These are phyloP conservation scores for Polypedilum vanderplanki DNA, from an alignment of 1,140 invertebrate species.

Conservation along the genomic window DNA sequence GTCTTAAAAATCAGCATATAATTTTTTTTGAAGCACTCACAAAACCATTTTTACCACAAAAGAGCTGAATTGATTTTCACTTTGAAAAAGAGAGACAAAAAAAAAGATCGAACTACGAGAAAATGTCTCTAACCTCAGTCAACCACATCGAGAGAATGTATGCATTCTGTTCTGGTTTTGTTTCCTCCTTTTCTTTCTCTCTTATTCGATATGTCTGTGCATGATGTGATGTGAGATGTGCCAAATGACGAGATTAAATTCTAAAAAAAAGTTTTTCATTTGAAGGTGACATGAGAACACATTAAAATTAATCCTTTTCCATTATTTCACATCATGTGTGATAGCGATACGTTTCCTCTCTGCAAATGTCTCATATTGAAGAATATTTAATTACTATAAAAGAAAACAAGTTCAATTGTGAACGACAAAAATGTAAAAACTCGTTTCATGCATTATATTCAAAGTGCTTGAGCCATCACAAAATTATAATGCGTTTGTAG, in stretches of 20 bases:
- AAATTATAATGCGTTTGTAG: constrained; percentile 5
- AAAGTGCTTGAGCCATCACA: constrained; percentile 14
- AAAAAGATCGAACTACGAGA: background rate
- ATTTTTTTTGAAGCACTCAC: no score
- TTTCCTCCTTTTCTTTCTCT: background rate
- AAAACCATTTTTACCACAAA: no score
- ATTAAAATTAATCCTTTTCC: constrained; percentile 28
- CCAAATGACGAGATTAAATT: constrained; percentile 17
- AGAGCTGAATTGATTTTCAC: no score
- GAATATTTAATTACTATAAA: constrained; percentile 27
- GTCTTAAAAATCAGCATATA: no score
- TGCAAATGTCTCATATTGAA: background rate
- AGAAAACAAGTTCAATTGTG: background rate
- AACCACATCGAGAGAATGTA: background rate
- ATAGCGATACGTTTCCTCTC: background rate
- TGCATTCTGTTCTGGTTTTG: background rate
- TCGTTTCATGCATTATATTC: constrained; percentile 5
- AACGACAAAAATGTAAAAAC: background rate
- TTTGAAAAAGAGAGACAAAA: no score
- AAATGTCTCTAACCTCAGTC: constrained; percentile 5
- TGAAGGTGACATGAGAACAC: constrained; percentile 27
- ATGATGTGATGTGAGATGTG: constrained; percentile 8
- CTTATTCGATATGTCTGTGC: background rate
- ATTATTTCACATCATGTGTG: background rate
- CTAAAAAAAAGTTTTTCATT: constrained; percentile 9